phyloP scores from a whole-genome alignment of 2,797 vertebrate species.

The Nyctibius grandis region DNA sequence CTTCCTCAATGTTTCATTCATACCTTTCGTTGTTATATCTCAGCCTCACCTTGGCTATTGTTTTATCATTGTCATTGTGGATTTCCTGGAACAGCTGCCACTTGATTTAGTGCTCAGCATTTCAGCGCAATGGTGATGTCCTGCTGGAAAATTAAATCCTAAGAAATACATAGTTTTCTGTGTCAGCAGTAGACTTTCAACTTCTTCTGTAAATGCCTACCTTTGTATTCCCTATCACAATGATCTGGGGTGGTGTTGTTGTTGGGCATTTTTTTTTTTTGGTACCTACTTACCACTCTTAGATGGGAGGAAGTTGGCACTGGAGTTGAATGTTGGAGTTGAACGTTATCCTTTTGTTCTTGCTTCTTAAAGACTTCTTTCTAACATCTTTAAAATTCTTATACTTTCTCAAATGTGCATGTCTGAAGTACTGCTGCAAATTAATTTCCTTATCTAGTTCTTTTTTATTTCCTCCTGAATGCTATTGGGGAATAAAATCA shows the following conservation, averaged over 20 bases:
- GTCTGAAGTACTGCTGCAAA: slow-evolving; percentile 35
- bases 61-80: background rate
- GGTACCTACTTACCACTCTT: background rate
- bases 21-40: background rate
- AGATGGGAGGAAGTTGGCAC: background rate
- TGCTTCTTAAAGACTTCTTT: background rate
- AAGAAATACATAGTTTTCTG: background rate
- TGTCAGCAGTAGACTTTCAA: background rate
- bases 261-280: background rate
- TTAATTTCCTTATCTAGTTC: slow-evolving; percentile 47
- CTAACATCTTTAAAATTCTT: background rate
- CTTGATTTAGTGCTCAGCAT: background rate
- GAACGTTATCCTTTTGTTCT: background rate
- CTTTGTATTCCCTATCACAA: background rate
- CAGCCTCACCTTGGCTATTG: background rate
- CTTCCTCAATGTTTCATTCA: background rate
- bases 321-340: background rate
- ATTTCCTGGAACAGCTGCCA: background rate
- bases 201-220: background rate
- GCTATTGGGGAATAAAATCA: background rate
- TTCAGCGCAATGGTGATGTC: background rate
- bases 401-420: background rate
- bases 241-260: background rate
- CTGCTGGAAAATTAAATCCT: background rate
- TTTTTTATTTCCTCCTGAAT: slow-evolving; percentile 10